phyloP scores from a whole-genome alignment of 2,797 vertebrate genomes.

The Emydoidea blandingii region DNA sequence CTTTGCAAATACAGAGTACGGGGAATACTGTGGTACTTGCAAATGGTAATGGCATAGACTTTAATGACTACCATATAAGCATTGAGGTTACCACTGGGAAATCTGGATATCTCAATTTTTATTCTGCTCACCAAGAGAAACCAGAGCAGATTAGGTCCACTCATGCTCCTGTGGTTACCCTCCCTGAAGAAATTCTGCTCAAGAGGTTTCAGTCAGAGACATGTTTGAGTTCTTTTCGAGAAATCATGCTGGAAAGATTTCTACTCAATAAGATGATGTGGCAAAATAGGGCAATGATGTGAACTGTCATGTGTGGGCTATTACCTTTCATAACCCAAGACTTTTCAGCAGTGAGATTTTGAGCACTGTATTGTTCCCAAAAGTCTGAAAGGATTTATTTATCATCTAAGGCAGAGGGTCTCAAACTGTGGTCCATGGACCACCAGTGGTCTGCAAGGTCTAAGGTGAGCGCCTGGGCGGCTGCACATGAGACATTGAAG shows the following conservation, averaged over 20 bases:
- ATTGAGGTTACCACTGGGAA: neutral
- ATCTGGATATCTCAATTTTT: neutral
- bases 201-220: neutral
- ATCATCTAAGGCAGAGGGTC: too few relatives aligned
- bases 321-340: neutral
- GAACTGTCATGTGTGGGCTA: neutral
- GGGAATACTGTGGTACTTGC: neutral
- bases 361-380: neutral
- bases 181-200: neutral
- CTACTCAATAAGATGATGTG: neutral
- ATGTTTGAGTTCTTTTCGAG: fast-evolving
- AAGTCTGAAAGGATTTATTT: neutral
- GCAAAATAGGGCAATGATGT: neutral
- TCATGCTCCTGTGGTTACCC: neutral
- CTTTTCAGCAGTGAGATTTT: neutral
- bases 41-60: neutral
- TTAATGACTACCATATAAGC: neutral
- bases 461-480: too few relatives aligned
- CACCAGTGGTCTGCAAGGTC: too few relatives aligned
- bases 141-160: neutral
- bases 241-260: neutral
- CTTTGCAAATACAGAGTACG: neutral
- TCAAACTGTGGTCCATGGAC: too few relatives aligned
- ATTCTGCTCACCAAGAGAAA: constrained; percentile 9
- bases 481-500: too few relatives aligned